Evolutionary conservation across 2,113 vertebrate genomes (phyloP).

Genomic region (Epinephelus fuscoguttatus): DNA sequence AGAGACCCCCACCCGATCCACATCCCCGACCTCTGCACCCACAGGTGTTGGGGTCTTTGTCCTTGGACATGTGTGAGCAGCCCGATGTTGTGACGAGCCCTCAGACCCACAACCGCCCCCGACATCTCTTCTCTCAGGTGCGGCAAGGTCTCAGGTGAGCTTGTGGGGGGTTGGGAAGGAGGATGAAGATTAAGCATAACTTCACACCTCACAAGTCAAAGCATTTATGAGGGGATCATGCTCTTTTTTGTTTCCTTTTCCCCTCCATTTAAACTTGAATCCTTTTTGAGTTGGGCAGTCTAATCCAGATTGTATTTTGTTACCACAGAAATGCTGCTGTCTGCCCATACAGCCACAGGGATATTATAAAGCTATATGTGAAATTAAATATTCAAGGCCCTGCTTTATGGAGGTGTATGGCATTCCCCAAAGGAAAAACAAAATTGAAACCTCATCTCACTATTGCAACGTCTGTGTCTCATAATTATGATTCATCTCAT

Average conservation of each 20-base stretch:
- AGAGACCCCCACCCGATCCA: constrained; percentile 37
- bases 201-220: constrained; percentile 62
- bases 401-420: no score
- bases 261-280: background rate
- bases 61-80: constrained; percentile 85
- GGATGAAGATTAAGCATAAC: constrained; percentile 50
- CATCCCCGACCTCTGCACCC: constrained; percentile 87
- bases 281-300: background rate
- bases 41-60: constrained; percentile 94
- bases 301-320: background rate
- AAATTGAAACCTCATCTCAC: no score
- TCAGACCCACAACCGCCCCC: constrained; percentile 80
- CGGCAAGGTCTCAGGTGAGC: constrained; percentile 69
- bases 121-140: constrained; percentile 66
- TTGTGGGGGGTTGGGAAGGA: constrained; percentile 1
- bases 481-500: no score
- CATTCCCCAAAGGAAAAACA: no score
- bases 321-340: background rate
- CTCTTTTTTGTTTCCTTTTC: background rate
- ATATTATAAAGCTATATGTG: background rate
- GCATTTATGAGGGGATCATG: background rate
- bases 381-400: background rate
- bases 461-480: no score
- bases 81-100: constrained; percentile 84
- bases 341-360: background rate